Percentiles rank a stretch among this genome's conserved stretches.
These are phyloP conservation scores for Stenichneumon culpator DNA, from an alignment of 2,888 invertebrate genomes.

Conservation along the genomic window DNA sequence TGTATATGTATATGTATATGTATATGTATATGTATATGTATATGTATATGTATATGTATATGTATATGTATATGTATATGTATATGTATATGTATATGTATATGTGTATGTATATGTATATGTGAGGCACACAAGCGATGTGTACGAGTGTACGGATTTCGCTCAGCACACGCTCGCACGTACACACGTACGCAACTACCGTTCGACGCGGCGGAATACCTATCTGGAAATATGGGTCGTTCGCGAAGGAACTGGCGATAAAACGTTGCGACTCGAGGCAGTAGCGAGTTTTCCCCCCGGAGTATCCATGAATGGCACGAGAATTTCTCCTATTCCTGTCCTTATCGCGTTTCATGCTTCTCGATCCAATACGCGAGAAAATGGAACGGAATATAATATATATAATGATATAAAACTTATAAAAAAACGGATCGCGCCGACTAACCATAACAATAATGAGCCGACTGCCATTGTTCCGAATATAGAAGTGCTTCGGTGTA, in stretches of 20 bases:
- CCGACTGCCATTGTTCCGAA: constrained; percentile 45
- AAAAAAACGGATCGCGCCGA: not conserved
- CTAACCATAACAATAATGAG: constrained; percentile 55
- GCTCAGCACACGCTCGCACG: not conserved
- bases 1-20: not conserved
- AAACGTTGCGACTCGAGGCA: constrained; percentile 38
- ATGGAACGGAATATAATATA: not conserved
- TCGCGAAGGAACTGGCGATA: constrained; percentile 50
- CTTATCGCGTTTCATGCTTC: not conserved
- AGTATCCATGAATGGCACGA: constrained; percentile 38
- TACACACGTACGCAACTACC: constrained; percentile 51
- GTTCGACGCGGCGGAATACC: constrained; percentile 49
- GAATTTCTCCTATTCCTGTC: constrained; percentile 34
- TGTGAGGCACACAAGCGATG: not conserved
- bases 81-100: not conserved
- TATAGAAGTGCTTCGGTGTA: constrained; percentile 20
- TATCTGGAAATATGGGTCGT: constrained; percentile 63
- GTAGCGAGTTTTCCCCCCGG: constrained; percentile 22
- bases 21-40: no score
- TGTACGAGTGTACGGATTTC: constrained; percentile 1
- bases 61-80: not conserved
- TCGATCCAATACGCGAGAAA: not conserved
- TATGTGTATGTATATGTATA: not conserved
- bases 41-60: not conserved
- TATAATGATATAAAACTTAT: not conserved